A percentile compares a stretch with the other conserved stretches of the same genome.
Conservation (phyloP, 2,888 invertebrate genomes). For the Hecatera dysodea region DNA sequence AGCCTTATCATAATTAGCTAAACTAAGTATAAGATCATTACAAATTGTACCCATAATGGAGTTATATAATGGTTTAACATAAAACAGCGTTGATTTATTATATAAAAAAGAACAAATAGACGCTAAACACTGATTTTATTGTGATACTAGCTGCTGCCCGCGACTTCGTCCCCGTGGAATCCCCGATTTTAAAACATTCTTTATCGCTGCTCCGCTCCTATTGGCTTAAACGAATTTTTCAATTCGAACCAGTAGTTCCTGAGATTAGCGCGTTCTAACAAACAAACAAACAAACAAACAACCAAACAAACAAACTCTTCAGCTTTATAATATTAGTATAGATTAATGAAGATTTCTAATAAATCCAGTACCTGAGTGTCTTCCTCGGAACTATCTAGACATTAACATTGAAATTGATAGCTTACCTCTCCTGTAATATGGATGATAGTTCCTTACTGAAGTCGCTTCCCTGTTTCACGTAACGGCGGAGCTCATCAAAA, state of each 20-base stretch:
- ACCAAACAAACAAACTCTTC: too few relatives aligned
- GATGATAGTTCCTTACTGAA: conserved; percentile 97
- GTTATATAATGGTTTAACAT: neutral
- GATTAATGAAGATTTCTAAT: neutral
- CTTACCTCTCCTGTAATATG: conserved; percentile 97
- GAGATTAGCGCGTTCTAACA: too few relatives aligned
- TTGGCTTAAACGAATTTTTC: too few relatives aligned
- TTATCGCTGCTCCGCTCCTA: too few relatives aligned
- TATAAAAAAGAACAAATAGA: neutral
- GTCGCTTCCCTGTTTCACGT: conserved; percentile 98
- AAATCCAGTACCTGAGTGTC: neutral
- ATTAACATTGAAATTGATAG: neutral
- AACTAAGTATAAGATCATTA: conserved; percentile 1
- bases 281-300: too few relatives aligned
- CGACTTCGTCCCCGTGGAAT: too few relatives aligned
- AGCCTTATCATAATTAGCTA: conserved; percentile 11
- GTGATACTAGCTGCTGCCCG: too few relatives aligned
- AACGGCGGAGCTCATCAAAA: conserved; percentile 97
- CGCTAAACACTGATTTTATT: neutral
- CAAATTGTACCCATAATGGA: neutral
- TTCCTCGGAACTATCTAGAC: neutral
- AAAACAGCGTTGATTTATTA: neutral
- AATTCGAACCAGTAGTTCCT: too few relatives aligned
- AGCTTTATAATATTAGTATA: too few relatives aligned
- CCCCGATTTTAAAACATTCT: too few relatives aligned